Conservation (phyloP, 2,797 vertebrate genomes). For the Takifugu rubripes region DNA sequence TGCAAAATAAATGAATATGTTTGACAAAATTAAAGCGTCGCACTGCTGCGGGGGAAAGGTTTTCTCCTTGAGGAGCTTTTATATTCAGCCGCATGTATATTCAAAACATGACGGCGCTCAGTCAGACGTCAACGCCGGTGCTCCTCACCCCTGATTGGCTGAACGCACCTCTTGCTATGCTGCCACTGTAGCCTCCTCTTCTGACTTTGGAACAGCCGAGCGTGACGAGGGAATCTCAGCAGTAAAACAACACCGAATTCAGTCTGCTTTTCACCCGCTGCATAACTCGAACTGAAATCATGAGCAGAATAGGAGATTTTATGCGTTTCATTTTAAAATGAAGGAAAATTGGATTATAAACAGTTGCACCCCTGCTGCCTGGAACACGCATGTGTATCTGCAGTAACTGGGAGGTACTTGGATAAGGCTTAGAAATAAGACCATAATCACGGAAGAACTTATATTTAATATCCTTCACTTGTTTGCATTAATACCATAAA, state of each 20-base stretch:
- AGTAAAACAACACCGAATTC: background rate
- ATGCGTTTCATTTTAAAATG: slow-evolving; percentile 24
- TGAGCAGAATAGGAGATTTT: slow-evolving; percentile 5
- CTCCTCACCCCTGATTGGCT: slow-evolving; percentile 8
- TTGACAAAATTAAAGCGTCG: too few relatives aligned
- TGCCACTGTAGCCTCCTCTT: slow-evolving; percentile 15
- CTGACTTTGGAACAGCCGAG: slow-evolving; percentile 3
- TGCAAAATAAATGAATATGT: too few relatives aligned
- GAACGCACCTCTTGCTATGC: background rate
- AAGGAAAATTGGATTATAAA: slow-evolving; percentile 19
- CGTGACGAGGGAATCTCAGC: background rate
- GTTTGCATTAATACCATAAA: background rate
- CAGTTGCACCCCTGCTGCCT: slow-evolving; percentile 14
- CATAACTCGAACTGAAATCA: background rate
- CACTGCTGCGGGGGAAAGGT: background rate
- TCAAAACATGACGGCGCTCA: too few relatives aligned
- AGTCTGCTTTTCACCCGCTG: too few relatives aligned
- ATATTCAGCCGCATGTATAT: background rate
- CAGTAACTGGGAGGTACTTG: too few relatives aligned
- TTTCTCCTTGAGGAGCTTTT: background rate
- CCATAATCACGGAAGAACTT: slow-evolving; percentile 4
- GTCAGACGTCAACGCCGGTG: background rate
- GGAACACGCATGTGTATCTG: background rate
- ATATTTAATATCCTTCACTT: background rate
- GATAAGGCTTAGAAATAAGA: slow-evolving; percentile 1